phyloP scores from a whole-genome alignment of 23 tunicate species.

The Halocynthia roretzi region DNA sequence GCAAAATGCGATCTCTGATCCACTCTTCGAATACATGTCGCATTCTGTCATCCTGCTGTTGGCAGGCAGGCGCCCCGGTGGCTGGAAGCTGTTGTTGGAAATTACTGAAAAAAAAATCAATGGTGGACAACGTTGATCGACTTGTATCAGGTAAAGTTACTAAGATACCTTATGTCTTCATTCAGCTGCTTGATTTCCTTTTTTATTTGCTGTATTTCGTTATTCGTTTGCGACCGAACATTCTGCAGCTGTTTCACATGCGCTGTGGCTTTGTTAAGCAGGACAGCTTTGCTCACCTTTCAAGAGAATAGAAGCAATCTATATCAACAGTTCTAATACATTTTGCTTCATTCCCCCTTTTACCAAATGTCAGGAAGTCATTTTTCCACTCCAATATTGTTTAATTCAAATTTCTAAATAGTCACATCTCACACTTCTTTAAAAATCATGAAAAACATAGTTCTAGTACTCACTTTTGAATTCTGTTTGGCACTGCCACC shows the following conservation, averaged over 20 bases:
- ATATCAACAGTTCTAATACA: background rate
- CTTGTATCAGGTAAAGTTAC: background rate
- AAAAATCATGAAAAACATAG: no score
- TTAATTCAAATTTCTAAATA: no score
- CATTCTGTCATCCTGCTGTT: conserved; percentile 35
- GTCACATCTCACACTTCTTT: no score
- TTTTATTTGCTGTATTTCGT: conserved; percentile 41
- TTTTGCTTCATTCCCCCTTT: no score
- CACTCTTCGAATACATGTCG: conserved; percentile 26
- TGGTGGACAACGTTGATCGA: background rate
- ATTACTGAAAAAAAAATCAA: conserved; percentile 32
- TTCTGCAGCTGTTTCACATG: conserved; percentile 54
- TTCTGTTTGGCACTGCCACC: conserved; percentile 33
- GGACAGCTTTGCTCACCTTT: conserved; percentile 73
- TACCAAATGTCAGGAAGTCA: no score
- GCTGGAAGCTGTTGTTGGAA: conserved; percentile 84
- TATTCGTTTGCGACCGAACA: conserved; percentile 36
- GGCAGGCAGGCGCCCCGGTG: conserved; percentile 66
- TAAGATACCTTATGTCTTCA: conserved; percentile 37
- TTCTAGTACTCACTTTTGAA: conserved; percentile 26
- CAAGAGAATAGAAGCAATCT: background rate
- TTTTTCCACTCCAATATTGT: no score
- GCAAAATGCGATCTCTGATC: conserved; percentile 39
- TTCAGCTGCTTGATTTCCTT: conserved; percentile 39
- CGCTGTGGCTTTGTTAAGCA: conserved; percentile 56